Evolutionary conservation across 2,888 invertebrate genomes (phyloP).

Genomic region (Teleiodes luculella): DNA sequence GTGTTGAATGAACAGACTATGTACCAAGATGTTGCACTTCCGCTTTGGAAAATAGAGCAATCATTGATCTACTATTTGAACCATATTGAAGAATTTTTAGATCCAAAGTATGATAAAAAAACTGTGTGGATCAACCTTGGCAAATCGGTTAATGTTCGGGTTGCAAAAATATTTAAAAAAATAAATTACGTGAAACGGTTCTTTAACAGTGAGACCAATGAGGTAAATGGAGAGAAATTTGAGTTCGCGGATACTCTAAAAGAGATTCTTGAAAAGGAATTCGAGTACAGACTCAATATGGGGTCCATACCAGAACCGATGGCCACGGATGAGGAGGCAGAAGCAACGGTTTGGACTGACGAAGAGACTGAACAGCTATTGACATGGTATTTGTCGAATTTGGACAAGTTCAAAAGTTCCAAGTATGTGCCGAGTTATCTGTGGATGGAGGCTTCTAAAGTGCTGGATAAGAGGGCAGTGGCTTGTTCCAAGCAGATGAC

Average conservation of each 20-base stretch:
- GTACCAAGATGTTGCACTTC: conserved; percentile 48
- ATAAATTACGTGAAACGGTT: conserved; percentile 59
- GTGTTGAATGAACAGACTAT: conserved; percentile 35
- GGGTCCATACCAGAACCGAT: conserved; percentile 35
- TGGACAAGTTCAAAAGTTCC: conserved; percentile 69
- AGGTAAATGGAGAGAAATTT: conserved; percentile 31
- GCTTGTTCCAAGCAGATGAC: conserved; percentile 68
- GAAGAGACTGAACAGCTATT: conserved; percentile 53
- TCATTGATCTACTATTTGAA: conserved; percentile 57
- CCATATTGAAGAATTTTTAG: conserved; percentile 59
- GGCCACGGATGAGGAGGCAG: conserved; percentile 36
- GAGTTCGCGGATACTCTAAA: conserved; percentile 40
- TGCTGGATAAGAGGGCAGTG: conserved; percentile 55
- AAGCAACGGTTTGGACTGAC: conserved; percentile 44
- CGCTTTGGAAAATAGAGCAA: conserved; percentile 45
- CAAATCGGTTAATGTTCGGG: conserved; percentile 43
- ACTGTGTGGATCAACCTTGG: conserved; percentile 62
- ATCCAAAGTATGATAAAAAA: conserved; percentile 61
- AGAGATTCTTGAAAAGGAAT: conserved; percentile 48
- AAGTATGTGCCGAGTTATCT: conserved; percentile 60
- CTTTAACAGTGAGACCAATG: conserved; percentile 39
- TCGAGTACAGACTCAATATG: conserved; percentile 38
- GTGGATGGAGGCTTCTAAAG: conserved; percentile 59
- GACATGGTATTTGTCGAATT: conserved; percentile 62
- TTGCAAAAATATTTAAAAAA: conserved; percentile 57